Base-by-base conservation (phyloP, 2,888 invertebrate genomes). In the Cheilosia grossa region DNA sequence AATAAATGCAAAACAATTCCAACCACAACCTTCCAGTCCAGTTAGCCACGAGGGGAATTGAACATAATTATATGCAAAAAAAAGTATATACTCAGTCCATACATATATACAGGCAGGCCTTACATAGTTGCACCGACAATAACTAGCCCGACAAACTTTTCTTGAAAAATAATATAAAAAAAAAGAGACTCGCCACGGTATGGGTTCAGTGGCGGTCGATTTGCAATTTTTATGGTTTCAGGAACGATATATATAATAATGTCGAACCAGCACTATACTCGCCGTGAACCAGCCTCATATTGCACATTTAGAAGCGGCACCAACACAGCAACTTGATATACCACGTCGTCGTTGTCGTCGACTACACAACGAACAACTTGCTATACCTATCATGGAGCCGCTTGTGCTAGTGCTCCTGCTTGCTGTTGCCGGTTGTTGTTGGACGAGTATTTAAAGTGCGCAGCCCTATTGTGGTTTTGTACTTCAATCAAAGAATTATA, bases 171-270 rank as follows among this genome's bases (percentile, higher is more conserved):
- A 37, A 37, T 37, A 37, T 24, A 33, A 82, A 86, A 77, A 80
- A 74, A 72, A 74, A 70, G 77, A 80, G 66, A 82, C 89, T 89
- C 27, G 75, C 85, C 61, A 72, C 56, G 56, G 81, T 85, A 85
- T 81, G 85, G 85, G 85, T 85, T 85, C 81, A 85, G 85, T 85
- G 75, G 85, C 81, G 87, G 89, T 90, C 90, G 90, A 90, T 90
- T 89, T 90, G 90, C 89, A 88, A 90, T 90, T 90, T 90, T 89
- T 90, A 90, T 90, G 89, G 89, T 90, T 90, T 90, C 90, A 89
- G 89, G 88, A 85, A 85, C 85, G 75, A 85, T 67, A 81, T 85
- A 85, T 67, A 81, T 85, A 81, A 85, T 85, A 85, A 81, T 75
- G 85, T 85, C 75, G 85, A 85, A 81, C 19, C 81, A 81, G 79